Conservation (phyloP, 2,888 invertebrate genomes). For the Spatulosminthurus flaviceps region DNA sequence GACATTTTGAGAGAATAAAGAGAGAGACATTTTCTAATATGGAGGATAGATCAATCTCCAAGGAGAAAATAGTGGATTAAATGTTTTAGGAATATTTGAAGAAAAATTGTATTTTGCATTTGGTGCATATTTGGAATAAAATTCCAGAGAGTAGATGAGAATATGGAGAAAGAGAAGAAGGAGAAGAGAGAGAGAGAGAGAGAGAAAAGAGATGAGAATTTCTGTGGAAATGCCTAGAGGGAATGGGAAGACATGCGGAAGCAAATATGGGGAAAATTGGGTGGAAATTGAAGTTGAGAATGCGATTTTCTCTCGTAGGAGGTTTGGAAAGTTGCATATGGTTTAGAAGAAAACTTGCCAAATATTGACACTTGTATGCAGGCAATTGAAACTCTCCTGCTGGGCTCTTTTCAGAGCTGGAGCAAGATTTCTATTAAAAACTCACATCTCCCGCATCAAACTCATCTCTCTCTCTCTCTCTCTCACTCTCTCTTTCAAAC, state of each 20-base stretch:
- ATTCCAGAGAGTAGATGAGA: not conserved
- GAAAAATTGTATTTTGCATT: too few relatives aligned
- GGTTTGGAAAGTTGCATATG: not conserved
- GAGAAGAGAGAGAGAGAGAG: not conserved
- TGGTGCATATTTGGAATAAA: not conserved
- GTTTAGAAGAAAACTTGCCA: constrained; percentile 25
- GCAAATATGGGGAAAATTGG: constrained; percentile 38
- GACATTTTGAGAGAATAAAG: too few relatives aligned
- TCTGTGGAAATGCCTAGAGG: not conserved
- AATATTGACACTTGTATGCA: constrained; percentile 35
- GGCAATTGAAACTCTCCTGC: constrained; percentile 37
- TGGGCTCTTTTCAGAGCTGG: not conserved
- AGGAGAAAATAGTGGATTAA: too few relatives aligned
- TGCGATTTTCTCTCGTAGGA: not conserved
- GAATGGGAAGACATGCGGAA: not conserved
- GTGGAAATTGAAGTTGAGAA: constrained; percentile 24
- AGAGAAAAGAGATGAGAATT: constrained; percentile 6
- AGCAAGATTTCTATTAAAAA: not conserved
- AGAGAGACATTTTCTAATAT: too few relatives aligned
- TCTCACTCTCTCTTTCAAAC: too few relatives aligned
- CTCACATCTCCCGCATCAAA: constrained; percentile 5
- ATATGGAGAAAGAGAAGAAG: not conserved
- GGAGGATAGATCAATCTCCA: too few relatives aligned
- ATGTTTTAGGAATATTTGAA: too few relatives aligned
- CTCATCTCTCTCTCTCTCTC: not conserved